These are phyloP conservation scores for Bostrychus sinensis DNA, from an alignment of 2,113 vertebrate genomes.

Conservation along the genomic window DNA sequence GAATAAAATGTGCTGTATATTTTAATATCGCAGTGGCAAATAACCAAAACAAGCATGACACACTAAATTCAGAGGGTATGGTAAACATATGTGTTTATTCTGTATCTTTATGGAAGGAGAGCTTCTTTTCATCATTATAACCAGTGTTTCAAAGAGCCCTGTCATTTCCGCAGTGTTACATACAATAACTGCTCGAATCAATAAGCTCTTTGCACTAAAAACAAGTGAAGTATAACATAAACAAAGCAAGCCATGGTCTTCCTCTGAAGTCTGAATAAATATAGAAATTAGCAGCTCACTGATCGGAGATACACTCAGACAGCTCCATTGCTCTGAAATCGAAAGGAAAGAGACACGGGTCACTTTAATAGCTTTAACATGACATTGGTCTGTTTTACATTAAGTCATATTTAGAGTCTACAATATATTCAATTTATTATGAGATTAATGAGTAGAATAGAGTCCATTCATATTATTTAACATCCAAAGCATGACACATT, in stretches of 20 bases:
- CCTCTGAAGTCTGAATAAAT: slow-evolving; percentile 22
- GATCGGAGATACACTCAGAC: slow-evolving; percentile 34
- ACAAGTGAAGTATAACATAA: background rate
- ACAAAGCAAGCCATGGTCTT: background rate
- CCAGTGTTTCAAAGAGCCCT: slow-evolving; percentile 10
- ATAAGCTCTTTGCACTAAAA: slow-evolving; percentile 31
- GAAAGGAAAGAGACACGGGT: slow-evolving; percentile 22
- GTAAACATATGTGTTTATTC: background rate
- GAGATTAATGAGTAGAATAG: too few relatives aligned
- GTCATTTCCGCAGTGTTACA: slow-evolving; percentile 43
- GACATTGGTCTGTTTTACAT: too few relatives aligned
- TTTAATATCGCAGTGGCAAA: too few relatives aligned
- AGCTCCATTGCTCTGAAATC: slow-evolving; percentile 64
- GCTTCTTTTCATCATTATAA: background rate
- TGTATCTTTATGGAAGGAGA: background rate
- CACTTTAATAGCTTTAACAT: background rate
- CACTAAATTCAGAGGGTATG: background rate
- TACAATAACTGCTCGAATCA: slow-evolving; percentile 23
- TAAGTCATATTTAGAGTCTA: too few relatives aligned
- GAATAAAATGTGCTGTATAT: too few relatives aligned
- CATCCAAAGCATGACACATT: too few relatives aligned
- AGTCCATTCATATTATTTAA: too few relatives aligned
- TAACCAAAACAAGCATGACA: background rate
- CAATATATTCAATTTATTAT: too few relatives aligned
- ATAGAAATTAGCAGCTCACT: slow-evolving; percentile 8